Base-by-base conservation (phyloP, 2,797 vertebrate genomes). In the Syngnathus acus region DNA sequence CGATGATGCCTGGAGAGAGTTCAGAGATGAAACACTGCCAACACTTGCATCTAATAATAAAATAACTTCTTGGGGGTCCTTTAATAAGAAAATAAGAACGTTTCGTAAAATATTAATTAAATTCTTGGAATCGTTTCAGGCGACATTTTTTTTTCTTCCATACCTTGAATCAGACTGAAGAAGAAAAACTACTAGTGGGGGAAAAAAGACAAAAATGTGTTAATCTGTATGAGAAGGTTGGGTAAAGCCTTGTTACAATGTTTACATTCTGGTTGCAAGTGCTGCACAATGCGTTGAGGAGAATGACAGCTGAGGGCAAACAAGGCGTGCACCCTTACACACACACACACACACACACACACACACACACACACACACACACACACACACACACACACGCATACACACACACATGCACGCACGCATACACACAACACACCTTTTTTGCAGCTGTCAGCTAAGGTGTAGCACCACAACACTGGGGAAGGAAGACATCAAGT, bases 1-100 rank as follows among this genome's bases (percentile, higher is more conserved):
- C 65, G 50, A 72, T 64, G 80, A 62, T 68, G 66, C 45, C 74
- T 77, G 80, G 78, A 72, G 68, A 65, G 42, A 74, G 73, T 73
- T 73, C 66, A 72, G 68, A 63, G 65, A 83, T 65, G 14, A 51
- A 38, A 37, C 6, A 17, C 40, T 14, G 37, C 32, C 32, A n/a
- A 62, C 13, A 26, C 13, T 16, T 43, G 6, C 4, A 42, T 42
- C 19, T 40, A 21, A 19, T 17, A 0, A 62, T 43, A 8, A 16
- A 23, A 62, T 26, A 45, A 26, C 40, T 43, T 6, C 40, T 10
- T 61, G 14, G 17, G 39, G 5, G 14, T 21, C n/a, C 5, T 1
- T 60, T 19, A 6, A 6, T 10, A 23, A 10, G 1, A 55, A 55
- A 43, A 43, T 43, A 43, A 55, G 5, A 54, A 54, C 0, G 19